Evolutionary conservation across 1,140 invertebrate genomes (phyloP), one percentile per base, ranked within the genome.

Genomic region (Phymorhynchus buccinoides): DNA sequence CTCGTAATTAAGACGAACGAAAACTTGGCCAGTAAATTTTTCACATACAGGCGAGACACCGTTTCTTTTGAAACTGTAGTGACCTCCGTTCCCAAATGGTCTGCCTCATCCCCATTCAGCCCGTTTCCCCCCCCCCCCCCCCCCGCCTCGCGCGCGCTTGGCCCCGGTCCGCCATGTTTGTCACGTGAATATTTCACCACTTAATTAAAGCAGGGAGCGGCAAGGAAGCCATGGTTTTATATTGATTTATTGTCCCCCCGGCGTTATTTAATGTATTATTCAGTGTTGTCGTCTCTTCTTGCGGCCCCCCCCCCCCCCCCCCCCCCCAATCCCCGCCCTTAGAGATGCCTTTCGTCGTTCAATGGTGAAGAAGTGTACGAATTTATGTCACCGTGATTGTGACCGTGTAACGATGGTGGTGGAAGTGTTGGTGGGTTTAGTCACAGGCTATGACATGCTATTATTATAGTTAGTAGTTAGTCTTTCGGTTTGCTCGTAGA

Each of bases 191-290:
- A 62, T 62, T 62, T 62, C 56, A 62, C 56, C 22, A 62, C 18
- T 62, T 62, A 62, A 62, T 62, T 62, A 62, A 62, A 62, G 56
- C 56, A 62, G 56, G 56, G 56, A 62, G 56, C 56, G 56, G 56
- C 56, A 27, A n/a, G 56, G 22, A 62, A 27, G 22, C 22, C 4
- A 27, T 16, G 56, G 56, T 62, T 62, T 62, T 62, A 62, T 62
- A 62, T 62, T 62, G 56, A 62, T 62, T 62, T 62, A 62, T 62
- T 62, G 56, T 62, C 56, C 22, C 56, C 22, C 44, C 56, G 56
- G 56, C 22, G 56, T 62, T 62, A 27, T 62, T 62, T 62, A 4
- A 14, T 62, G 22, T 27, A 62, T 62, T 62, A 62, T 62, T 62
- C 56, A 62, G 56, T 14, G 56, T 22, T 62, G 56, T 62, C 56